These are phyloP conservation scores for Rhinolophus ferrumequinum DNA, from an alignment of 2,113 vertebrate species.

Conservation along the genomic window DNA sequence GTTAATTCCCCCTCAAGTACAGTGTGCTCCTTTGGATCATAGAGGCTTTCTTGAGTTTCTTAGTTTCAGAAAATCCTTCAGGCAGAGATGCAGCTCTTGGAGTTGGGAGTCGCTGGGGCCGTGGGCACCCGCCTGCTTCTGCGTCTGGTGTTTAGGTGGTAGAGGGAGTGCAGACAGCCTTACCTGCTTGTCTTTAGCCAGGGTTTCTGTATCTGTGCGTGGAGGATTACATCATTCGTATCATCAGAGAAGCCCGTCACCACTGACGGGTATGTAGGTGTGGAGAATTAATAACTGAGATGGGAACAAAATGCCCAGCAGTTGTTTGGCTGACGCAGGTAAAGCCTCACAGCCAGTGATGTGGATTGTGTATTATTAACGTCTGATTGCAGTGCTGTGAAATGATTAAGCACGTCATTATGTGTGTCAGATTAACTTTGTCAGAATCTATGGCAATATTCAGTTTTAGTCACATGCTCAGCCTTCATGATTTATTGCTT, in stretches of 20 bases:
- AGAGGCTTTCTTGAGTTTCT: not conserved
- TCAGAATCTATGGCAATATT: not conserved
- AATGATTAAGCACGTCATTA: constrained; percentile 29
- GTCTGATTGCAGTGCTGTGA: not conserved
- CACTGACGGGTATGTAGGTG: too few species aligned
- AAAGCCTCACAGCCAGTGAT: not conserved
- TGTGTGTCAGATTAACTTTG: constrained; percentile 40
- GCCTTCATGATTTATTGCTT: constrained; percentile 48
- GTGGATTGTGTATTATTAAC: not conserved
- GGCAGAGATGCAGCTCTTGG: not conserved
- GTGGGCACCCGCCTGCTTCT: rapidly evolving
- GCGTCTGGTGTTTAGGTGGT: not conserved
- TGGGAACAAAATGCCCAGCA: not conserved
- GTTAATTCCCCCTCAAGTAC: not conserved
- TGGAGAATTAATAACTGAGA: not conserved
- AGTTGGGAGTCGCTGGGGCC: not conserved
- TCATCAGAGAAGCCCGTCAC: not conserved
- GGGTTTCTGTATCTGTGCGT: not conserved
- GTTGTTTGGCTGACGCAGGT: not conserved
- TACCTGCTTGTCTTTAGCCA: not conserved
- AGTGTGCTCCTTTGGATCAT: not conserved
- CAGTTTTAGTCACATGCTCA: not conserved
- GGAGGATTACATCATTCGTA: not conserved
- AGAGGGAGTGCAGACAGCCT: not conserved
- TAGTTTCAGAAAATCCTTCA: not conserved